These are phyloP conservation scores for Dicrurus megarhynchus DNA, from an alignment of 2,113 vertebrate genomes.

Conservation along the genomic window DNA sequence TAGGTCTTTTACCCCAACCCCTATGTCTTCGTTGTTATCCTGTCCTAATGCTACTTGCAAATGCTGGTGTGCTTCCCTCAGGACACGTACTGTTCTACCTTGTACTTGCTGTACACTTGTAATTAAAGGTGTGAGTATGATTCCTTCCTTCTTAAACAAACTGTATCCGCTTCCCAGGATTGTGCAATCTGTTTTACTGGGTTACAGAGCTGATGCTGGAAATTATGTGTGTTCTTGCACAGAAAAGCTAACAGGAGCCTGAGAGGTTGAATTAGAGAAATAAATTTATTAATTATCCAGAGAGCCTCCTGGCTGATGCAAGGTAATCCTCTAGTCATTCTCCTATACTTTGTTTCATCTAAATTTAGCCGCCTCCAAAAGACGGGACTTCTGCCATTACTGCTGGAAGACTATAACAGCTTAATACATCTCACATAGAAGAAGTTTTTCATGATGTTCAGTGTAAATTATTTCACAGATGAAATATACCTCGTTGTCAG, in stretches of 20 bases:
- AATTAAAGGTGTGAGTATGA: not conserved
- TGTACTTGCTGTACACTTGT: not conserved
- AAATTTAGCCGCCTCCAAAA: not conserved
- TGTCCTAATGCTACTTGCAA: not conserved
- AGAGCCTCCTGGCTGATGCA: not conserved
- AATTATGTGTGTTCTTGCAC: not conserved
- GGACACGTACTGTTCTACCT: not conserved
- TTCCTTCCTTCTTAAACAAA: not conserved
- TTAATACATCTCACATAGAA: not conserved
- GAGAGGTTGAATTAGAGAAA: not conserved
- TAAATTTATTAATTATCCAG: not conserved
- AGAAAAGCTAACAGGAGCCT: not conserved
- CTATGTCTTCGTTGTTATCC: not conserved
- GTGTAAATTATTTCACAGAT: conserved; percentile 53
- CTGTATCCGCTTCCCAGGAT: not conserved
- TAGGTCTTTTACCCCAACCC: not conserved
- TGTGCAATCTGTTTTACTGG: not conserved
- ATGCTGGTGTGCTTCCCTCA: not conserved
- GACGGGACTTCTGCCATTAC: not conserved
- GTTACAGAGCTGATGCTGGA: not conserved
- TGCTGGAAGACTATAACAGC: not conserved
- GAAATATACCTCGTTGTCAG: conserved; percentile 36
- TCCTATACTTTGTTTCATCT: not conserved
- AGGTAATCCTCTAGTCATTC: not conserved
- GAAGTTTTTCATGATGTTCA: conserved; percentile 7